Conservation (phyloP, 2,888 invertebrate species). For the Sminthurinus aureus region DNA sequence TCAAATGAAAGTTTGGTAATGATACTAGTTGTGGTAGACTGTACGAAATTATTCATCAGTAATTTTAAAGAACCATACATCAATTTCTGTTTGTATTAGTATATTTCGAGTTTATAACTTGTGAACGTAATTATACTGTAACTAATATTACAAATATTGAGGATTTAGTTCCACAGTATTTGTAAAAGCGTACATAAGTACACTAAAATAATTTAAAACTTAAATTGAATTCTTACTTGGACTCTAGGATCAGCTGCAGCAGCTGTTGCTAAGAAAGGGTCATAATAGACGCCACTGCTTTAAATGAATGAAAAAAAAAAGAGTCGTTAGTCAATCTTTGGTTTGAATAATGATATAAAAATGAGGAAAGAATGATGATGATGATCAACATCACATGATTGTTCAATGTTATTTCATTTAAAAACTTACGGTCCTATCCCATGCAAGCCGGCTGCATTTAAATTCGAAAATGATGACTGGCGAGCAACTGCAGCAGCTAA, state of each 20-base stretch:
- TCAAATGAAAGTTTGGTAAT: no score
- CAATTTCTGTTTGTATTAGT: no score
- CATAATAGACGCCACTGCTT: conserved; percentile 88
- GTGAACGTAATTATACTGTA: no score
- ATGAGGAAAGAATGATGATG: neutral
- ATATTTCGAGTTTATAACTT: no score
- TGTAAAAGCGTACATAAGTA: neutral
- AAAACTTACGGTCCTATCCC: conserved; percentile 59
- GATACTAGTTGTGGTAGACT: no score
- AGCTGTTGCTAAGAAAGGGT: conserved; percentile 90
- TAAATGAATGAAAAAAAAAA: conserved; percentile 44
- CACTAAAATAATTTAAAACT: neutral
- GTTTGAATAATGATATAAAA: neutral
- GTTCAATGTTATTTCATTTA: neutral
- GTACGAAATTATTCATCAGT: no score
- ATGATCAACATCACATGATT: neutral
- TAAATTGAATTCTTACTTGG: conserved; percentile 51
- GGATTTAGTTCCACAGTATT: no score
- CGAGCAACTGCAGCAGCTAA: conserved; percentile 71
- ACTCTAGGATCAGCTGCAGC: conserved; percentile 69
- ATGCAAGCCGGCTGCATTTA: conserved; percentile 61
- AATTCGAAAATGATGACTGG: conserved; percentile 75
- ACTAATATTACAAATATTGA: no score
- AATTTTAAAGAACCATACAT: no score
- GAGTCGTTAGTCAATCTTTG: neutral